Evolutionary conservation across 2,888 invertebrate species (phyloP).

Genomic region (Amblyjoppa fuscipennis): DNA sequence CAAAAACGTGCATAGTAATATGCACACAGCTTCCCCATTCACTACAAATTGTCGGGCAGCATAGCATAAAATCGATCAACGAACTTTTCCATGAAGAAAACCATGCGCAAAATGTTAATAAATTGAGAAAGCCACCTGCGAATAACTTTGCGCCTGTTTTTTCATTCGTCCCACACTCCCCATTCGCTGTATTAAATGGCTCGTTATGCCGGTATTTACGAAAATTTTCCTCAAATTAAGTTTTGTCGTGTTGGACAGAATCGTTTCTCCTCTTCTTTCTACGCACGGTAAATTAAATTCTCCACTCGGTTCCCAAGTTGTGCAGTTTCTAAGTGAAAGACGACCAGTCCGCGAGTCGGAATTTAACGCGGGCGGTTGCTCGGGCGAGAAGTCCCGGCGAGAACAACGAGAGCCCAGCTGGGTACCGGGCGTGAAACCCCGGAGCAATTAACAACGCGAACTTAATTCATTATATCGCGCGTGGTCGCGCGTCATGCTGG

Average conservation of each 20-base stretch:
- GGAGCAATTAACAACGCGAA: conserved; percentile 80
- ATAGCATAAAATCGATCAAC: no score
- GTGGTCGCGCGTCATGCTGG: conserved; percentile 53
- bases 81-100: no score
- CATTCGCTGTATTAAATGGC: not conserved
- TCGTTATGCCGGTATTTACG: no score
- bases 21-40: no score
- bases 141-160: no score
- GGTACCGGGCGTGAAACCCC: conserved; percentile 68
- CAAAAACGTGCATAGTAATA: no score
- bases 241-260: not conserved
- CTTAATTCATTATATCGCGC: conserved; percentile 80
- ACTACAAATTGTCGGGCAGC: no score
- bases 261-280: not conserved
- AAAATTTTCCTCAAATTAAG: not conserved
- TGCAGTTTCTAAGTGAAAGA: not conserved
- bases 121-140: no score
- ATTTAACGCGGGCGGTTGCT: conserved; percentile 4
- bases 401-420: conserved; percentile 65
- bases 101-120: no score
- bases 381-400: not conserved
- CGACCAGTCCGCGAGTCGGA: conserved; percentile 13
- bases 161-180: not conserved
- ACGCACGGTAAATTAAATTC: conserved; percentile 8
- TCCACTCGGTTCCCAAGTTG: not conserved